Evolutionary conservation across 1,140 invertebrate species (phyloP), one percentile per base, ranked within the genome.

Genomic region (Drosophila bocki): DNA sequence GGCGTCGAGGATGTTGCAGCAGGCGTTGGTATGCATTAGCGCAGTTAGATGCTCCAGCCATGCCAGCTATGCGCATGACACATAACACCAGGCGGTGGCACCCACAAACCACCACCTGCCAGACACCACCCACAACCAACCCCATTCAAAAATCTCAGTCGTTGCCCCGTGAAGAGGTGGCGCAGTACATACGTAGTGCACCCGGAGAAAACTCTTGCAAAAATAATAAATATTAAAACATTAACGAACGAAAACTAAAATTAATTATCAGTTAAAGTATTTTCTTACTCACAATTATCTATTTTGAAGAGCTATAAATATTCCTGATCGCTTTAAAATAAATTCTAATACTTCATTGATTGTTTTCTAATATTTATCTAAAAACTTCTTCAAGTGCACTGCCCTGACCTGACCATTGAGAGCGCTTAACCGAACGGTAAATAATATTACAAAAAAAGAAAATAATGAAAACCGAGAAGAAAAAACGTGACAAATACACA

Each of bases 11-110:
- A 78, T 2, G 15, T 6, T 9, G 9, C 54, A 91, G 78, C 44
- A 84, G 48, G 77, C 65, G 63, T 72, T 71, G 81, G 64, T 75
- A 69, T 75, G 84, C 81, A 88, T 88, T 88, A 88, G 84, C 84
- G 78, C 84, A 88, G 62, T 84, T 68, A 75, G 71, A 54, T 59
- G 42, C 37, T 45, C 17, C 17, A 37, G 35, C 9, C 7, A 39
- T 48, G 37, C 42, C 29, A 53, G 82, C 60, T 70, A 67, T 88
- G 83, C 83, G 83, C 83, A 87, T 87, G 83, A 74, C 84, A 67
- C 67, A 75, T 56, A 74, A 39, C 56, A 45, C 35, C 50, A 61
- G 17, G 29, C 74, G 47, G 42, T 65, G 44, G 35, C 44, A 26
- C 32, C 60, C 59, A 54, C 39, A 50, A 61, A 39, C 39, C 54